Conservation (phyloP, 2,113 vertebrate genomes). For the Mastomys coucha region DNA sequence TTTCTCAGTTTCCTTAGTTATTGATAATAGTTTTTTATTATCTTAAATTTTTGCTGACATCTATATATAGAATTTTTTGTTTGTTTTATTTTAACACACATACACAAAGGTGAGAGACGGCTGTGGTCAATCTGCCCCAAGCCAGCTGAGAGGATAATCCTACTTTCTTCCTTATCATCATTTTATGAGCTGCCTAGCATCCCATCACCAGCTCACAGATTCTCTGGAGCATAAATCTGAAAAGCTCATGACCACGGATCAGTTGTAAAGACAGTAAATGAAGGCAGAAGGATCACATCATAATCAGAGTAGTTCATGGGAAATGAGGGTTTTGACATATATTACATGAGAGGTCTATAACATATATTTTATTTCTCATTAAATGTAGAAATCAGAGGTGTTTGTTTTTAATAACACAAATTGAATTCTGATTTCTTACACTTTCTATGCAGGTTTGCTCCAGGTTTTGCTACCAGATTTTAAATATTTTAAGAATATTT, state of each 20-base stretch:
- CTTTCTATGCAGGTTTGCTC: background rate
- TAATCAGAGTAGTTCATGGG: background rate
- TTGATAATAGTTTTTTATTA: background rate
- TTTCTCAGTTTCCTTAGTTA: background rate
- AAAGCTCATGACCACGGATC: background rate
- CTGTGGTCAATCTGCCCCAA: background rate
- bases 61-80: background rate
- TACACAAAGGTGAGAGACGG: background rate
- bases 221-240: background rate
- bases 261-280: background rate
- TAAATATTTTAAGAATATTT: conserved; percentile 50
- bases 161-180: background rate
- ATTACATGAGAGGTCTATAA: too few relatives aligned
- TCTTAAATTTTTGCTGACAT: background rate
- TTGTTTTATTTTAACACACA: background rate
- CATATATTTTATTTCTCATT: too few relatives aligned
- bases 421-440: conserved; percentile 24
- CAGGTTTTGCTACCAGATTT: conserved; percentile 30
- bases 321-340: background rate
- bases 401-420: background rate
- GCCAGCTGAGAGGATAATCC: background rate
- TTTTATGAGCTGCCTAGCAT: background rate
- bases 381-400: too few relatives aligned
- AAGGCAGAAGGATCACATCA: background rate
- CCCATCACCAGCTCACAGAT: background rate